Percentiles rank a stretch among this genome's conserved stretches.
Conservation (phyloP, 1,140 invertebrate species). For the Asobara japonica region DNA sequence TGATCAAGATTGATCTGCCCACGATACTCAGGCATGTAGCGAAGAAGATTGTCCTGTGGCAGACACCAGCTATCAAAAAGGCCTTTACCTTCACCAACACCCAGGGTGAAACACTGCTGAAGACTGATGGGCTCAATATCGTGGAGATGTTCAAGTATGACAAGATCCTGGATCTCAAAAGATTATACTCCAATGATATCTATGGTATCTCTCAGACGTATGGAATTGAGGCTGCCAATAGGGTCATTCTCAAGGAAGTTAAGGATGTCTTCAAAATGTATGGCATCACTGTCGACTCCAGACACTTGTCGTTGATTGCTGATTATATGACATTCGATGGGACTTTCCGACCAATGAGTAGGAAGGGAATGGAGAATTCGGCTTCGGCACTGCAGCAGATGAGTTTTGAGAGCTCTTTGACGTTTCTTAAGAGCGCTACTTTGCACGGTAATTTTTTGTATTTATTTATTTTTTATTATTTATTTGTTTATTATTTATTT, state of each 20-base stretch:
- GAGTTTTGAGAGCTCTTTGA: constrained; percentile 94
- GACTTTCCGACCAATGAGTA: constrained; percentile 86
- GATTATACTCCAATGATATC: constrained; percentile 94
- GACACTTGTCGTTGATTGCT: constrained; percentile 92
- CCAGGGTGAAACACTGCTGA: constrained; percentile 73
- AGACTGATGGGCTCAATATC: constrained; percentile 96
- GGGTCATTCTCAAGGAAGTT: constrained; percentile 91
- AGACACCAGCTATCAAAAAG: constrained; percentile 83
- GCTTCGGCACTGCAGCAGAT: constrained; percentile 97
- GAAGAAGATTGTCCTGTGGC: constrained; percentile 78
- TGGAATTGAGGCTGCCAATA: constrained; percentile 95
- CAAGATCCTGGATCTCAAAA: constrained; percentile 84
- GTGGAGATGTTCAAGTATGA: constrained; percentile 86
- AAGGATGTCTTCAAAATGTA: constrained; percentile 95
- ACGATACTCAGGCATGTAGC: constrained; percentile 82
- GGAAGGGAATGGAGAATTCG: constrained; percentile 87
- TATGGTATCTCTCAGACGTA: constrained; percentile 89
- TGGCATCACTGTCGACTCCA: constrained; percentile 92
- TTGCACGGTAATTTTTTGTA: constrained; percentile 68
- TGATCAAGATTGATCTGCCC: constrained; percentile 79
- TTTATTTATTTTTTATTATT: neutral
- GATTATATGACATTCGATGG: constrained; percentile 99
- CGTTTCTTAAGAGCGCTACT: constrained; percentile 86
- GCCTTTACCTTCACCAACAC: constrained; percentile 80
- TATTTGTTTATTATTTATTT: too few species aligned